A percentile compares a stretch with the other conserved stretches of the same genome.
Conservation (phyloP, 1,140 invertebrate species). For the Stratiolaelaps scimitus region DNA sequence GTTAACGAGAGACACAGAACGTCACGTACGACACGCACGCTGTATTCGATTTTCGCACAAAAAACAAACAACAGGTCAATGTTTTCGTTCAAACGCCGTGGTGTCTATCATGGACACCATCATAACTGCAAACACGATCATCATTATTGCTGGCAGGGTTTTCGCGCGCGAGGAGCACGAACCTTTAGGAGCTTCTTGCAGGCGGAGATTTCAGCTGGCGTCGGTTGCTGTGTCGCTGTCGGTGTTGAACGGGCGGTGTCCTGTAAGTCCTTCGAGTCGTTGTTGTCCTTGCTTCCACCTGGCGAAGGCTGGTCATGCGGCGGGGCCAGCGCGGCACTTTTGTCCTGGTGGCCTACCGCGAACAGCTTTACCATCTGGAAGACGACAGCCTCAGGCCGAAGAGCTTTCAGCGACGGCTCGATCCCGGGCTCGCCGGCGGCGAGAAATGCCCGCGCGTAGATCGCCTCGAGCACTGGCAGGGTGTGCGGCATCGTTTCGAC, state of each 20-base stretch:
- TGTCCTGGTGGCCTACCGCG: constrained; percentile 47
- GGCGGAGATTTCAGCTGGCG: constrained; percentile 40
- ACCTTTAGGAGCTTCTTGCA: constrained; percentile 48
- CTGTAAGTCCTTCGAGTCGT: constrained; percentile 41
- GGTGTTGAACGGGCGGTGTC: constrained; percentile 35
- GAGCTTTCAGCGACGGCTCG: constrained; percentile 40
- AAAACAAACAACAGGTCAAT: too few relatives aligned
- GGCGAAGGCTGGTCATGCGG: constrained; percentile 29
- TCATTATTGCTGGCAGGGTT: too few relatives aligned
- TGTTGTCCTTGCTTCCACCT: background rate
- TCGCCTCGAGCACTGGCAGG: constrained; percentile 65
- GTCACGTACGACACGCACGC: too few relatives aligned
- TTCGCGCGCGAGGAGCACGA: too few relatives aligned
- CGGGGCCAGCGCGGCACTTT: constrained; percentile 33
- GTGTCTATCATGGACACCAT: too few relatives aligned
- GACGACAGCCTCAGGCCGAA: constrained; percentile 60
- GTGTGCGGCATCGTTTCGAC: constrained; percentile 73
- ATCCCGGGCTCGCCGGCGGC: constrained; percentile 38
- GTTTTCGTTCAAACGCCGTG: too few relatives aligned
- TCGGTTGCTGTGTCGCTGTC: constrained; percentile 42
- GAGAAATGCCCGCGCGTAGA: constrained; percentile 57
- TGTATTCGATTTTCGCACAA: too few relatives aligned
- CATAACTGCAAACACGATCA: too few relatives aligned
- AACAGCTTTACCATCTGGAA: constrained; percentile 67
- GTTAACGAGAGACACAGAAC: too few relatives aligned